Percentiles rank a stretch among this genome's conserved stretches.
Evolutionary conservation across 2,113 vertebrate genomes (phyloP).

Genomic region (Pimephales promelas): DNA sequence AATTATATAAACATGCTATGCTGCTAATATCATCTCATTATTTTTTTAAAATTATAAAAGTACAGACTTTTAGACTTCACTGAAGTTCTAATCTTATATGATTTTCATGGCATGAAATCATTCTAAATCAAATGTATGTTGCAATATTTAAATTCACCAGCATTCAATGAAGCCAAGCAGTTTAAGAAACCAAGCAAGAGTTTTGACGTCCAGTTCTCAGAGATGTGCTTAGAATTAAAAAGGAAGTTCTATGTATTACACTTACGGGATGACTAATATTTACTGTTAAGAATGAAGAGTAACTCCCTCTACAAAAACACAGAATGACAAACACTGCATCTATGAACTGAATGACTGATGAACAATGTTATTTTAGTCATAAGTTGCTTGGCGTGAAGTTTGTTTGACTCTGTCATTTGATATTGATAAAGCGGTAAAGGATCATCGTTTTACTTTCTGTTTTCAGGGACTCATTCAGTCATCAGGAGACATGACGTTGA

Average conservation of each 20-base stretch:
- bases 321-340: not conserved
- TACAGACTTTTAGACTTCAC: too few relatives aligned
- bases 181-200: too few relatives aligned
- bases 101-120: not conserved
- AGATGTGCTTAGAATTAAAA: not conserved
- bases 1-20: too few relatives aligned
- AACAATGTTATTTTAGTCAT: not conserved
- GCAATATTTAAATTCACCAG: not conserved
- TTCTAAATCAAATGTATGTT: not conserved
- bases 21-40: too few relatives aligned
- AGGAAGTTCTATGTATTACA: slow-evolving; percentile 23
- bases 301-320: not conserved
- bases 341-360: not conserved
- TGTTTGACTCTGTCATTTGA: slow-evolving; percentile 17
- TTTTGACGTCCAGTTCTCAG: not conserved
- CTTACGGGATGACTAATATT: not conserved
- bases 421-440: slow-evolving; percentile 12
- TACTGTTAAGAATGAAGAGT: slow-evolving; percentile 14
- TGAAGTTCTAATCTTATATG: too few relatives aligned
- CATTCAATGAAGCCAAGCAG: not conserved
- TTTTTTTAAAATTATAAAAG: too few relatives aligned
- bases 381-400: not conserved
- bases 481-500: not conserved
- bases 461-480: not conserved
- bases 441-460: not conserved